These are phyloP conservation scores for Podargus strigoides DNA, from an alignment of 2,797 vertebrate species.

Conservation along the genomic window DNA sequence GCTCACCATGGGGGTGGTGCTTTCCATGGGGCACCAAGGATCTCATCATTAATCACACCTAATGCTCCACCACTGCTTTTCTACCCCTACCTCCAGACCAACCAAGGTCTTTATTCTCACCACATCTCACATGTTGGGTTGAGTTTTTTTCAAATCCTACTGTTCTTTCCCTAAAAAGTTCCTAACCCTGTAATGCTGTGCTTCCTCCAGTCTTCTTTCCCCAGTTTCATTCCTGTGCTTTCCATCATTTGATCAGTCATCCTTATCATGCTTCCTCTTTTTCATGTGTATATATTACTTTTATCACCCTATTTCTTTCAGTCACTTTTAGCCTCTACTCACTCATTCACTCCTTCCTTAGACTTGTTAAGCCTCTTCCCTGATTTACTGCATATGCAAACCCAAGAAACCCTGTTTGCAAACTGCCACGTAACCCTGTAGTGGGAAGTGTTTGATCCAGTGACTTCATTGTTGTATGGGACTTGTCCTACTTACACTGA, in stretches of 20 bases:
- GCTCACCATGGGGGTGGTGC: neutral
- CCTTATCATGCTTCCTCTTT: no score
- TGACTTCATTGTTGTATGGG: neutral
- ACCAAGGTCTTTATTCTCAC: neutral
- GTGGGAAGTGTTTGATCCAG: neutral
- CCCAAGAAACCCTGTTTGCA: neutral
- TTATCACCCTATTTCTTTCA: neutral
- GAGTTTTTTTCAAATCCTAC: neutral
- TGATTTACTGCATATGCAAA: neutral
- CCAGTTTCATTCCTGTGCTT: neutral
- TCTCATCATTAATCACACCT: neutral
- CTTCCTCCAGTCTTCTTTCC: neutral
- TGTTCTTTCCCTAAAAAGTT: neutral
- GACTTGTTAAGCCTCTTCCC: neutral
- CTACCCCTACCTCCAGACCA: neutral
- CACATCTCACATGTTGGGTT: neutral
- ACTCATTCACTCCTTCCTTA: neutral
- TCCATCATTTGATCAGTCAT: neutral
- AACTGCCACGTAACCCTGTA: accelerated
- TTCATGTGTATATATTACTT: no score
- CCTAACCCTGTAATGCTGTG: no score
- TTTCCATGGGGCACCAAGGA: neutral
- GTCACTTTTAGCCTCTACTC: neutral
- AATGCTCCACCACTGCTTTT: neutral
- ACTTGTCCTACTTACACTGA: neutral